A percentile compares a stretch with the other conserved stretches of the same genome.
Conservation (phyloP, 2,888 invertebrate genomes). For the Drosophila limbata region DNA sequence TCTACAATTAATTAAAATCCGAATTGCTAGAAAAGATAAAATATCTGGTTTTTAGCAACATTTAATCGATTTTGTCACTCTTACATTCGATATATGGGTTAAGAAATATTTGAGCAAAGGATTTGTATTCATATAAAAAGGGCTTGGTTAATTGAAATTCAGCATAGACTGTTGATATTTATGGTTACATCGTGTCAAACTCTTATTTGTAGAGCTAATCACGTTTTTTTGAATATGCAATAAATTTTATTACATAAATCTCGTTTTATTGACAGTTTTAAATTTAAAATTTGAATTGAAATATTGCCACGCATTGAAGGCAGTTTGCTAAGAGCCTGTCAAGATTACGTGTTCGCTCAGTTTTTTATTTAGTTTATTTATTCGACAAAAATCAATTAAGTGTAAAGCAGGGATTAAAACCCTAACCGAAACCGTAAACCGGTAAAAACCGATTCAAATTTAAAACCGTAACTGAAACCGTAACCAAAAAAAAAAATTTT, state of each 20-base stretch:
- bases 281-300: background rate
- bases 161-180: background rate
- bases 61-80: conserved; percentile 2
- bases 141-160: conserved; percentile 4
- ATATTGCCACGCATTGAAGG: background rate
- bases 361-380: no score
- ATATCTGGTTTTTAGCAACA: conserved; percentile 5
- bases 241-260: background rate
- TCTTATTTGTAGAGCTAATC: conserved; percentile 6
- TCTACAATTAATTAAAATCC: conserved; percentile 9
- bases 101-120: conserved; percentile 1
- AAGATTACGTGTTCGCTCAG: no score
- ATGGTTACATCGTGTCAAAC: background rate
- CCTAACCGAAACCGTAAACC: no score
- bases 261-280: background rate
- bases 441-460: no score
- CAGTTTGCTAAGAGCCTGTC: no score
- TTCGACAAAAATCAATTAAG: no score
- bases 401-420: no score
- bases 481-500: no score
- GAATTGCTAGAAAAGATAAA: conserved; percentile 21
- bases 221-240: background rate
- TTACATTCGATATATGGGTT: conserved; percentile 23
- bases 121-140: background rate
- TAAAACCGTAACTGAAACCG: no score